Base-by-base conservation (phyloP, 2,888 invertebrate genomes). In the Cantharis rufa region DNA sequence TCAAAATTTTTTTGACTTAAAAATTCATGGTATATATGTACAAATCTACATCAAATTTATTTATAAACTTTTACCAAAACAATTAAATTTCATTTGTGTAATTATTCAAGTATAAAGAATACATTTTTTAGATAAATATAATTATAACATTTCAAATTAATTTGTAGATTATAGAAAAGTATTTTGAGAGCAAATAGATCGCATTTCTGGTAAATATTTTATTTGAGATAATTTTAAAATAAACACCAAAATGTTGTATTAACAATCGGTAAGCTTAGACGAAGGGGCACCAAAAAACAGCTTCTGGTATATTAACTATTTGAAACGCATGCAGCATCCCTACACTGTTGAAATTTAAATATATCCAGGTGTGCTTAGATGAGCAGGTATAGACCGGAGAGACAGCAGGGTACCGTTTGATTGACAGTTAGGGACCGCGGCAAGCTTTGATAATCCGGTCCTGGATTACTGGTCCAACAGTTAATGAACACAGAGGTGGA, bases 401-500 rank as follows among this genome's bases (percentile, higher is more conserved):
- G 86, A 86, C 86, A 85, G 85, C 85, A 84, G 85, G 85, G 85
- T 83, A 84, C 84, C 85, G 79, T 73, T 82, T 86, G 87, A 87
- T 87, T 87, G 87, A 86, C 87, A 86, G 85, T 83, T 81, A 80
- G 82, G 83, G 84, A 83, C 84, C 85, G 85, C 86, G 86, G 86
- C 84, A 80, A 80, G 83, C 85, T 86, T 85, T 85, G 85, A 85
- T 81, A 83, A 80, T 78, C 80, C 82, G 80, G 80, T 79, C 75
- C 79, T 81, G 78, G 64, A 64, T 79, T 81, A 81, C 81, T 79
- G 79, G 80, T 82, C 80, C 78, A 77, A 79, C 81, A 81, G 81
- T 82, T 83, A 83, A 83, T 83, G 82, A 82, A 81, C 80, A 74
- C 81, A 82, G 80, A 82, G 82, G 78, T 72, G 78, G 79, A 77